These are phyloP conservation scores for Drosophila falleni DNA, from an alignment of 2,888 invertebrate species.

Conservation along the genomic window DNA sequence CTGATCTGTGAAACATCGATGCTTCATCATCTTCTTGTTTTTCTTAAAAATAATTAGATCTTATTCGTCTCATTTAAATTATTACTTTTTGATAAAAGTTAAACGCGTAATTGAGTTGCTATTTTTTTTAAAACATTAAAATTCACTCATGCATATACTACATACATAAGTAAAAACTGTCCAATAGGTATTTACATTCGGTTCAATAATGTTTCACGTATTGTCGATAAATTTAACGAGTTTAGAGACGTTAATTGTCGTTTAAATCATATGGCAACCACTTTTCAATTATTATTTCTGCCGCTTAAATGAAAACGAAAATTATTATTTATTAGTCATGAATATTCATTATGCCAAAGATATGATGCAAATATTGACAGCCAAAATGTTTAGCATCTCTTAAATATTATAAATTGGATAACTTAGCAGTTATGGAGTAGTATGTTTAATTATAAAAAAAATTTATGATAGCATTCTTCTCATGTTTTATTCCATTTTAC, in stretches of 20 bases:
- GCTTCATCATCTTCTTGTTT: neutral
- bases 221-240: conserved; percentile 6
- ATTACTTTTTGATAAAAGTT: conserved; percentile 2
- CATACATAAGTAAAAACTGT: neutral
- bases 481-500: neutral
- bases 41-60: neutral
- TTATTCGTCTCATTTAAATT: neutral
- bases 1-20: conserved; percentile 9
- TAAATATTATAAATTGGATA: neutral
- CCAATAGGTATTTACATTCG: conserved; percentile 27
- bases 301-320: neutral
- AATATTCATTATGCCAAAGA: conserved; percentile 3
- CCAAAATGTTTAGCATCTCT: no score
- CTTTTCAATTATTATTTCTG: conserved; percentile 16
- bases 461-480: neutral
- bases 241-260: conserved; percentile 10
- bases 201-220: conserved; percentile 1
- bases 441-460: neutral
- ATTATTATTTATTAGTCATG: conserved; percentile 6
- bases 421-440: neutral
- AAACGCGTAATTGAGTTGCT: conserved; percentile 7
- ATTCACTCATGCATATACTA: neutral
- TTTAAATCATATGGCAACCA: conserved; percentile 11
- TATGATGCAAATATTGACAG: neutral
- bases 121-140: neutral